Base-by-base conservation (phyloP, 2,888 invertebrate species). In the Siphonodentalium dalli region DNA sequence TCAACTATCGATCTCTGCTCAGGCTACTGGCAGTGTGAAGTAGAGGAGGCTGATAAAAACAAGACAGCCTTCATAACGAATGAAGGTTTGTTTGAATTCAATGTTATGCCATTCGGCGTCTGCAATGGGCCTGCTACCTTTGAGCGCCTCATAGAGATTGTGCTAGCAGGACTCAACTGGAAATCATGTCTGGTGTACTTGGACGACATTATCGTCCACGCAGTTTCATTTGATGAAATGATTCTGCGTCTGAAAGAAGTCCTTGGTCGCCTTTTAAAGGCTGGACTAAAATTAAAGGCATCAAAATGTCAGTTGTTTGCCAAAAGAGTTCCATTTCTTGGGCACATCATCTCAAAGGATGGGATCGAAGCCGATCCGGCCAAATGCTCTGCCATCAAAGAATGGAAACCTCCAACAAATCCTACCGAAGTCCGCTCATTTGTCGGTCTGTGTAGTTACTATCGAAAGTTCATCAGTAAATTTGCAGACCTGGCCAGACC, bases 31-130 rank as follows among this genome's bases (percentile, higher is more conserved):
- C 66, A 66, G 38, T 42, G 65, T 23, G 37, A 54, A 21, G 23
- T 62, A 4, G 43, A 54, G 1, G 43, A 37, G 23, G 33, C 28
- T 15, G 61, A 65, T 21, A 31, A 41, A 38, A 26, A 27, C 18
- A 68, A 66, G 34, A 62, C 62, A 9, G 55, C 58, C n/a, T 68
- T 65, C 46, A 27, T 27, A 9, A 53, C 48, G 11, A 26, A 35
- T 6, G 29, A 21, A n/a, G 65, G 58, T 3, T 27, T 66, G 11
- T 58, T 37, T 27, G 50, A 64, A 26, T 66, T 51, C 40, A 38
- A 31, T 26, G 48, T 54, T 6, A 59, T 63, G 64, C 61, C 64
- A n/a, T 66, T 66, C 26, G 63, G 66, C 9, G 28, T 67, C 9
- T 31, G 44, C 13, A 65, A 65, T 24, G 66, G 63, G n/a, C 58